Conservation (phyloP, 2,888 invertebrate genomes). For the Apantesis nais region DNA sequence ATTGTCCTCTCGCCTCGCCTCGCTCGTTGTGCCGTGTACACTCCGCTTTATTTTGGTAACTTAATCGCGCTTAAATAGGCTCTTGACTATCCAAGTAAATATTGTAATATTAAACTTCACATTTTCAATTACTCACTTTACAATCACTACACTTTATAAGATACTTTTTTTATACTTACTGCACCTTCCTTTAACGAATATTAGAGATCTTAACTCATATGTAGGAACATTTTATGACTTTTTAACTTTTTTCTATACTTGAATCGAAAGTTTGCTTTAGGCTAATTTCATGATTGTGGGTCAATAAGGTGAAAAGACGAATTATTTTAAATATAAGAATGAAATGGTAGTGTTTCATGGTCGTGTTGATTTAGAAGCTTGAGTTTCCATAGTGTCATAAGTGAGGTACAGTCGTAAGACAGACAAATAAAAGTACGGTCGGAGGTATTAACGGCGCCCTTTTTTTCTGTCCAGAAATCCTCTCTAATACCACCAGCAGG, state of each 20-base stretch:
- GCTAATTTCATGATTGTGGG: neutral
- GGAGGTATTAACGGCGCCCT: no score
- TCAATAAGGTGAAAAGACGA: neutral
- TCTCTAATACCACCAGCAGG: no score
- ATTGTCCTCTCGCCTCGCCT: slow-evolving; percentile 26
- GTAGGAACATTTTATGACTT: neutral
- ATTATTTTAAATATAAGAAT: no score
- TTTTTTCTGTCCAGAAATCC: no score
- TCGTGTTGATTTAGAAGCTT: no score
- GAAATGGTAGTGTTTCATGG: no score
- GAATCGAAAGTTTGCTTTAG: neutral
- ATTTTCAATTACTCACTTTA: neutral
- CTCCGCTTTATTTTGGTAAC: slow-evolving; percentile 37
- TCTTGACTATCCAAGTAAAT: slow-evolving; percentile 37
- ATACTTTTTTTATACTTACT: neutral
- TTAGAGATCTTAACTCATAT: no score
- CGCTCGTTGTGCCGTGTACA: slow-evolving; percentile 9
- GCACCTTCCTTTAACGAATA: neutral
- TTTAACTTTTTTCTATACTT: neutral
- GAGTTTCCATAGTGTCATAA: no score
- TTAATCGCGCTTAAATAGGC: slow-evolving; percentile 35
- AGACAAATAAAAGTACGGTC: neutral
- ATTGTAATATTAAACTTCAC: slow-evolving; percentile 40
- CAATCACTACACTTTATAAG: neutral
- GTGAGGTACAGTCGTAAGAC: neutral